Evolutionary conservation across 1,140 invertebrate species (phyloP).

Genomic region (Metaphire vulgaris): DNA sequence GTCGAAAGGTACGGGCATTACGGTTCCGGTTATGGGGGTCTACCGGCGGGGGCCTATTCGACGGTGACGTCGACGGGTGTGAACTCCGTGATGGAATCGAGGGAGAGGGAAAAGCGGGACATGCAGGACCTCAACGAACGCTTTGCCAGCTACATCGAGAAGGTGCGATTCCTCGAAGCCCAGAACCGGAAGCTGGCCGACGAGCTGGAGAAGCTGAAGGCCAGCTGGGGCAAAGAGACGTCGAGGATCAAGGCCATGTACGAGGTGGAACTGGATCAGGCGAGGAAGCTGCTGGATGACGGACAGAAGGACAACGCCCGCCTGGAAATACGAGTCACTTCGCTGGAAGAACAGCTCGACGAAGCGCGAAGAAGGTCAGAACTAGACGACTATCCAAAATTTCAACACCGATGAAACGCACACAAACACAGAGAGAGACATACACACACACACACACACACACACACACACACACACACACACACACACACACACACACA

Average conservation of each 20-base stretch:
- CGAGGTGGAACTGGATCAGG: constrained; percentile 35
- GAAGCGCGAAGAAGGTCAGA: constrained; percentile 43
- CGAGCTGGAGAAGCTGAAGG: constrained; percentile 30
- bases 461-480: constrained; percentile 2
- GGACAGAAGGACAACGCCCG: constrained; percentile 32
- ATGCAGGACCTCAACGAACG: constrained; percentile 33
- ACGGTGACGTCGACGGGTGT: constrained; percentile 47
- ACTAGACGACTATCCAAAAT: background rate
- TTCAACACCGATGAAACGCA: background rate
- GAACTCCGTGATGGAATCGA: constrained; percentile 45
- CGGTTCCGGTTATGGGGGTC: constrained; percentile 18
- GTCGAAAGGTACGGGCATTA: constrained; percentile 19
- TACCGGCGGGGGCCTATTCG: constrained; percentile 35
- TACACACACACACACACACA: background rate
- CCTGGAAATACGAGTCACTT: constrained; percentile 29
- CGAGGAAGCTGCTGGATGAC: constrained; percentile 33
- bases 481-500: background rate
- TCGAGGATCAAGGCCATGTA: constrained; percentile 30
- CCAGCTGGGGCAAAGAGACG: constrained; percentile 29
- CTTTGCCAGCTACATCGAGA: constrained; percentile 31
- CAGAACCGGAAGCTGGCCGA: constrained; percentile 31
- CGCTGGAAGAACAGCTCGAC: constrained; percentile 39
- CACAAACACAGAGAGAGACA: too few relatives aligned
- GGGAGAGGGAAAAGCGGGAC: constrained; percentile 45
- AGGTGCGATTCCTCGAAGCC: constrained; percentile 31